These are phyloP conservation scores for Margarornis squamiger DNA, from an alignment of 2,797 vertebrate species.

Conservation along the genomic window DNA sequence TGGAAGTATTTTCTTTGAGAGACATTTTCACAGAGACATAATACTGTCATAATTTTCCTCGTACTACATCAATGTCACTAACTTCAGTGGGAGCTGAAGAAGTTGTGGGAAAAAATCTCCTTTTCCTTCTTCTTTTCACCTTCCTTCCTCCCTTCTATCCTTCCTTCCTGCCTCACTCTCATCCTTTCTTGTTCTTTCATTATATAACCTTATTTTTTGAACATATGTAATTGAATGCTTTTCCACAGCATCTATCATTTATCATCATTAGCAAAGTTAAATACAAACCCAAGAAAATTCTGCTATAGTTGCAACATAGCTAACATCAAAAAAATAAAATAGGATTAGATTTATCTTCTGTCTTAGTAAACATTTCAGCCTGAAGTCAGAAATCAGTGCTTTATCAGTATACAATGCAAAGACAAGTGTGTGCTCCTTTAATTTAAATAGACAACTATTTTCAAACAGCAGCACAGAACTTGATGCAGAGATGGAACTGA, in stretches of 20 bases:
- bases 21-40: neutral
- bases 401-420: neutral
- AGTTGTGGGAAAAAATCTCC: rapidly evolving
- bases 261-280: neutral
- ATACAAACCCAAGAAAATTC: neutral
- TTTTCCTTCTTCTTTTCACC: no score
- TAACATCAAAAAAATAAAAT: neutral
- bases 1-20: neutral
- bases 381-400: neutral
- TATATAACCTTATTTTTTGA: neutral
- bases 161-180: no score
- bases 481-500: neutral
- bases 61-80: neutral
- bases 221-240: neutral
- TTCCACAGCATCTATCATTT: neutral
- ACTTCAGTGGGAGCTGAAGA: neutral
- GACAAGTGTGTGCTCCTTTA: neutral
- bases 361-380: neutral
- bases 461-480: neutral
- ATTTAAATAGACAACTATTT: neutral
- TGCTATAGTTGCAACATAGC: neutral
- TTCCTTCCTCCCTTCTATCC: no score
- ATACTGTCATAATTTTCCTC: neutral
- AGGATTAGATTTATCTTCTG: neutral
- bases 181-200: neutral